Evolutionary conservation across 2,888 invertebrate species (phyloP).

Genomic region (Bombylius discolor): DNA sequence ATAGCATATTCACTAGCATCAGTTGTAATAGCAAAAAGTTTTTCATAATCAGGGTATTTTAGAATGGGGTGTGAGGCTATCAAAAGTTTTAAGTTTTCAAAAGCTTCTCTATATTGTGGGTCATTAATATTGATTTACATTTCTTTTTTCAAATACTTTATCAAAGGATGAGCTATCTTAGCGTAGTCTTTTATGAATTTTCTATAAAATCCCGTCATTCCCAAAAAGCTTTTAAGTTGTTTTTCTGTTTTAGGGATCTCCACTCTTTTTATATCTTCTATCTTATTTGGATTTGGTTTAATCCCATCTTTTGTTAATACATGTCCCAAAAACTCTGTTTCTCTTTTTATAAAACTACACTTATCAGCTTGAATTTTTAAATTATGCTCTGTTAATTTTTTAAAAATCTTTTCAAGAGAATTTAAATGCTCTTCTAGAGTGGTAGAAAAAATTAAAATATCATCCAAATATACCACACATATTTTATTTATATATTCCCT

Average conservation of each 20-base stretch:
- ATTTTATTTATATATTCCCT: background rate
- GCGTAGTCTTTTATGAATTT: constrained; percentile 9
- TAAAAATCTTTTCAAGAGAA: background rate
- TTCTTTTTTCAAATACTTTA: background rate
- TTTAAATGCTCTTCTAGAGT: background rate
- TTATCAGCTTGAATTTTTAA: no score
- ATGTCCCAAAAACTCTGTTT: no score
- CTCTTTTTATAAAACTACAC: no score
- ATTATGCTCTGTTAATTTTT: no score
- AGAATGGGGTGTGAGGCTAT: constrained; percentile 1
- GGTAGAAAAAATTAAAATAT: background rate
- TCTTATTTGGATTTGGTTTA: no score
- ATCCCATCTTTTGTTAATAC: no score
- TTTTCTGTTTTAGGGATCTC: no score
- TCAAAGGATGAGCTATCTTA: background rate
- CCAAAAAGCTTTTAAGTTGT: background rate
- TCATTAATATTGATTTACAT: background rate
- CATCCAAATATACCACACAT: background rate
- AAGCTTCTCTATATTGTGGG: constrained; percentile 5
- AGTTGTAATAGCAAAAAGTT: constrained; percentile 2
- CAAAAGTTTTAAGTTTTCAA: constrained; percentile 4
- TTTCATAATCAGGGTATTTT: constrained; percentile 2
- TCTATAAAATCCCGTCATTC: background rate
- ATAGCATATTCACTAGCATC: constrained; percentile 6
- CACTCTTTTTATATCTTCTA: no score